phyloP scores from a whole-genome alignment of 1,140 invertebrate species.

The Subanguina moxae region DNA sequence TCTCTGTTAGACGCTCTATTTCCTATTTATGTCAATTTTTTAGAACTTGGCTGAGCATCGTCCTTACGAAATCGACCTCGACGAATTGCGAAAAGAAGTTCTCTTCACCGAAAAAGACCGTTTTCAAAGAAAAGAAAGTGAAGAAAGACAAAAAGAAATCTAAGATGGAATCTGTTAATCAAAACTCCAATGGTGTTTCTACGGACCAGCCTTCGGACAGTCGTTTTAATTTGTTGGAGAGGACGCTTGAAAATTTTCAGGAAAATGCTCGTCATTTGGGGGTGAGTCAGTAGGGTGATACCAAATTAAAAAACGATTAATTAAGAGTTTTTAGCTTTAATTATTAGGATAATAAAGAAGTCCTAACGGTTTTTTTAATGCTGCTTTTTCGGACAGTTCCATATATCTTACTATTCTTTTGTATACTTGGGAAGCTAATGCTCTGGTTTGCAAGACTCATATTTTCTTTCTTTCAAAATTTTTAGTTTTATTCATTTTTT shows the following conservation, averaged over 20 bases:
- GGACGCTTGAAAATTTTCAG: conserved; percentile 56
- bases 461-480: too few species aligned
- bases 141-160: conserved; percentile 9
- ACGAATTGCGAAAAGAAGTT: conserved; percentile 54
- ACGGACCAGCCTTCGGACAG: conserved; percentile 11
- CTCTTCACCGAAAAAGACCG: conserved; percentile 25
- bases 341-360: too few species aligned
- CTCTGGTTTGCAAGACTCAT: too few species aligned
- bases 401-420: too few species aligned
- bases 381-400: too few species aligned
- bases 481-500: too few species aligned
- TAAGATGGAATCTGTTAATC: background rate
- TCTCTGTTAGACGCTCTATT: too few species aligned
- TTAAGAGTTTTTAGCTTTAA: too few species aligned
- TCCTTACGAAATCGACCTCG: conserved; percentile 55
- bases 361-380: too few species aligned
- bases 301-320: too few species aligned
- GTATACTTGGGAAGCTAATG: too few species aligned
- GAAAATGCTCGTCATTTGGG: conserved; percentile 95
- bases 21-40: conserved; percentile 17
- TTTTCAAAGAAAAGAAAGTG: background rate
- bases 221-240: conserved; percentile 47
- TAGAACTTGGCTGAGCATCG: conserved; percentile 44
- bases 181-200: background rate
- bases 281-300: conserved; percentile 63